Base-by-base conservation (phyloP, 1,140 invertebrate species). In the Leptopilina clavipes region DNA sequence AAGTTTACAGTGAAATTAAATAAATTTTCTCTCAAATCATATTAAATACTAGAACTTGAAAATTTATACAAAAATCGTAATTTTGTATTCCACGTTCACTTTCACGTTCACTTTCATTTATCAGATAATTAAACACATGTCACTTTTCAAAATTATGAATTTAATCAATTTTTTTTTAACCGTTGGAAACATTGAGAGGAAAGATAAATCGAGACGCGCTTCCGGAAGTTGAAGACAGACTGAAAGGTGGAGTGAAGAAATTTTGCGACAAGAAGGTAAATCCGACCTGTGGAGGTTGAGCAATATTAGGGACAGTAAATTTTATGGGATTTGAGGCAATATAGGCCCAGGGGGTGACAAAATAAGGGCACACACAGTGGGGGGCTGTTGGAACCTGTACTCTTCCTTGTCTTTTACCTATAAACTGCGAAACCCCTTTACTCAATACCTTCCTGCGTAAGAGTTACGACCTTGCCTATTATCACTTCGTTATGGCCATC, bases 401-500 rank as follows among this genome's bases (percentile, higher is more conserved):
- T 76, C 76, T 31, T n/a, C 1, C 25, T 80, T 72, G 75, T 75
- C 78, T 77, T 77, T 77, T 85, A 74, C 74, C 77, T 74, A 74
- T 79, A 70, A 81, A 72, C 75, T 75, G 44, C 25, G 25, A 31
- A 31, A 48, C 0, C 44, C 44, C 14, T 48, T 44, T 44, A 70
- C 48, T 25, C 45, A 59, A 72, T 73, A 80, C 77, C 76, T 76
- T 37, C 65, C 81, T 77, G 72, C 73, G 78, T 84, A 88, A 88
- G 72, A 79, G 82, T 89, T 85, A 87, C 81, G 85, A 86, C 78
- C 80, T 54, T 82, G 77, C 74, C 84, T 84, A 89, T 89, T 89
- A 89, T 90, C 88, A 87, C 85, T 88, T 87, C 73, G 84, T 88
- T 87, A 88, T 82, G 80, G 78, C 77, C 76, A 74, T 73, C 83